Evolutionary conservation across 2,888 invertebrate genomes (phyloP).

Genomic region (Diarsia brunnea): DNA sequence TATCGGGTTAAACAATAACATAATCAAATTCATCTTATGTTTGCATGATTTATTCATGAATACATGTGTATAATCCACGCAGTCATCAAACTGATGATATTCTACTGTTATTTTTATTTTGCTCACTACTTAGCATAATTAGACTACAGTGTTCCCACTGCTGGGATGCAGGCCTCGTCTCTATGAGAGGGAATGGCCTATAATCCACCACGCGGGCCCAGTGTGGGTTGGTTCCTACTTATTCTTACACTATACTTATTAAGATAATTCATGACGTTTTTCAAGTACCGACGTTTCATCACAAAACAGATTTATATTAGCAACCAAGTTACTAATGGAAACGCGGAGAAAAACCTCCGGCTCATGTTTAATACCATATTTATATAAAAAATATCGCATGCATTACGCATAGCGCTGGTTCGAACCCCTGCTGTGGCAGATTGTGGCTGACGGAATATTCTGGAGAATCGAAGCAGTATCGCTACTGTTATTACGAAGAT

Average conservation of each 20-base stretch:
- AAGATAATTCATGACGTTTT: constrained; percentile 7
- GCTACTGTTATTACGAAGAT: constrained; percentile 10
- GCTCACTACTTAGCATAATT: no score
- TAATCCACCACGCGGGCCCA: no score
- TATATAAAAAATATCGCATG: constrained; percentile 75
- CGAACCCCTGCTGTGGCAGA: constrained; percentile 74
- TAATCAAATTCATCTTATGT: not conserved
- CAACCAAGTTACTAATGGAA: constrained; percentile 64
- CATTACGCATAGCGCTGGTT: constrained; percentile 76
- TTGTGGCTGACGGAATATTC: constrained; percentile 56
- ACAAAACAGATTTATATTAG: constrained; percentile 45
- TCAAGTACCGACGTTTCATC: constrained; percentile 17
- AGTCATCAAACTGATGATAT: no score
- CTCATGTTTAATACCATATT: constrained; percentile 74
- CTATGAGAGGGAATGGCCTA: no score
- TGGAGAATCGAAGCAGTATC: constrained; percentile 24
- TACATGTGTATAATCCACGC: no score
- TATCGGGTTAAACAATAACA: not conserved
- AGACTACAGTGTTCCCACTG: no score
- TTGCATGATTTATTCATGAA: no score
- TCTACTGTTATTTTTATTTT: no score
- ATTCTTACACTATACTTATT: not conserved
- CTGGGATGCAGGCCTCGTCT: no score
- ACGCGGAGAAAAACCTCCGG: constrained; percentile 61
- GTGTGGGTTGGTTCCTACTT: no score